Evolutionary conservation across 2,113 vertebrate species (phyloP).

Genomic region (Cyprinodon tularosa): DNA sequence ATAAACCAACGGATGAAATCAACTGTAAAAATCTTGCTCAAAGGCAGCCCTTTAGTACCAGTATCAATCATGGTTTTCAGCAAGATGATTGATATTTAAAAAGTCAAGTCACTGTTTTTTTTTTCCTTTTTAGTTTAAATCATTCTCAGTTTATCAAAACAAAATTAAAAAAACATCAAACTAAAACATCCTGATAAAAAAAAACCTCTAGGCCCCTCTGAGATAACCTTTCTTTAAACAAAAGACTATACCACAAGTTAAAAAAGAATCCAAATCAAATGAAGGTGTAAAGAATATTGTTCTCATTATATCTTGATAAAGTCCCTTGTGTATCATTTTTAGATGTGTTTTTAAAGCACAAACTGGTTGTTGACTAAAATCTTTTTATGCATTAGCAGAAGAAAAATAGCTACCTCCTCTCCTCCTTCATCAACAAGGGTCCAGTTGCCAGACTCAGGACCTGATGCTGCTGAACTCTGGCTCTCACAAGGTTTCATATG

Average conservation of each 20-base stretch:
- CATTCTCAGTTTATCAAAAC: slow-evolving; percentile 31
- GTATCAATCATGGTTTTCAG: slow-evolving; percentile 10
- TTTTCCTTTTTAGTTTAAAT: slow-evolving; percentile 13
- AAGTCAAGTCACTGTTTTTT: slow-evolving; percentile 7
- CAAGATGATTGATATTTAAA: slow-evolving; percentile 27
- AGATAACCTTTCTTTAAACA: slow-evolving; percentile 4
- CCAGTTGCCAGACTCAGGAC: slow-evolving; percentile 90
- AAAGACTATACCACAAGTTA: neutral
- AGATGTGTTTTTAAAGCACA: neutral
- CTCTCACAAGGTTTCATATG: slow-evolving; percentile 91
- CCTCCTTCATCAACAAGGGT: slow-evolving; percentile 96
- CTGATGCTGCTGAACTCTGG: slow-evolving; percentile 79
- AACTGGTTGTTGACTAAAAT: neutral
- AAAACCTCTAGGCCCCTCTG: slow-evolving; percentile 6
- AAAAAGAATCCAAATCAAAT: neutral
- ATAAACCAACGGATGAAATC: slow-evolving; percentile 1
- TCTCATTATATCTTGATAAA: neutral
- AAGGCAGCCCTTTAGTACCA: slow-evolving; percentile 9
- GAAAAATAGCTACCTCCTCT: slow-evolving; percentile 86
- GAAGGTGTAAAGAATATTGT: neutral
- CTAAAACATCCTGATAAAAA: slow-evolving; percentile 23
- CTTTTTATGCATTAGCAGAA: neutral
- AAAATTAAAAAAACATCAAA: slow-evolving; percentile 3
- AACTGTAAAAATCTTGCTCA: slow-evolving; percentile 14
- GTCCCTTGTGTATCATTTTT: neutral